A percentile compares a stretch with the other conserved stretches of the same genome.
Conservation (phyloP, 1,140 invertebrate species). For the Cotesia vestalis region DNA sequence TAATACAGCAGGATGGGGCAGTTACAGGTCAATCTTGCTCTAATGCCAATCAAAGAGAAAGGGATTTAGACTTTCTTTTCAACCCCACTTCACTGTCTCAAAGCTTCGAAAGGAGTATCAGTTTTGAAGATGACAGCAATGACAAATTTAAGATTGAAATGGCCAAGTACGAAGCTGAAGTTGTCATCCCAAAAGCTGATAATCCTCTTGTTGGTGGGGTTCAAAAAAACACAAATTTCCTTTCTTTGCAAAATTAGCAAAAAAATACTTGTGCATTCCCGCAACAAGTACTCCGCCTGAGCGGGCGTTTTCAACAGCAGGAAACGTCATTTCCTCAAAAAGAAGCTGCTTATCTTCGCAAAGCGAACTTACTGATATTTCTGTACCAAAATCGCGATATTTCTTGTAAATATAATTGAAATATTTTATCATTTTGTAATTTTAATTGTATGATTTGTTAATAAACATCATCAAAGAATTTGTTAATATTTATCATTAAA, state of each 20-base stretch:
- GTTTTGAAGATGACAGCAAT: neutral
- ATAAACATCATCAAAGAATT: too few species aligned
- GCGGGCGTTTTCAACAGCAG: constrained; percentile 13
- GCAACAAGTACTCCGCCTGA: constrained; percentile 10
- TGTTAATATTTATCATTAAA: too few species aligned
- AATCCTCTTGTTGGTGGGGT: constrained; percentile 18
- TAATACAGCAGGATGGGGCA: neutral
- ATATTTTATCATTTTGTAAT: too few species aligned
- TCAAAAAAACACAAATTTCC: constrained; percentile 13
- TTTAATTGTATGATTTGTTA: too few species aligned
- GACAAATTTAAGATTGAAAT: neutral
- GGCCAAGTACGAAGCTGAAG: neutral
- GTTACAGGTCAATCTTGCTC: neutral
- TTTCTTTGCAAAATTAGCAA: neutral
- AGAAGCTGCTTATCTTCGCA: constrained; percentile 17
- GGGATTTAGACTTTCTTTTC: neutral
- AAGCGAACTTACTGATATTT: constrained; percentile 5
- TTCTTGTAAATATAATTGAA: too few species aligned
- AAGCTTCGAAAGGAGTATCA: neutral
- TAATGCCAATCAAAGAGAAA: neutral
- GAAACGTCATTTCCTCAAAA: constrained; percentile 21
- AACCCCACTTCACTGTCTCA: neutral
- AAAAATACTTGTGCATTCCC: constrained; percentile 14
- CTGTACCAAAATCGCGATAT: neutral
- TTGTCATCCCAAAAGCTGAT: neutral